Evolutionary conservation across 1,140 invertebrate species (phyloP).

Genomic region (Zaprionus ghesquierei): DNA sequence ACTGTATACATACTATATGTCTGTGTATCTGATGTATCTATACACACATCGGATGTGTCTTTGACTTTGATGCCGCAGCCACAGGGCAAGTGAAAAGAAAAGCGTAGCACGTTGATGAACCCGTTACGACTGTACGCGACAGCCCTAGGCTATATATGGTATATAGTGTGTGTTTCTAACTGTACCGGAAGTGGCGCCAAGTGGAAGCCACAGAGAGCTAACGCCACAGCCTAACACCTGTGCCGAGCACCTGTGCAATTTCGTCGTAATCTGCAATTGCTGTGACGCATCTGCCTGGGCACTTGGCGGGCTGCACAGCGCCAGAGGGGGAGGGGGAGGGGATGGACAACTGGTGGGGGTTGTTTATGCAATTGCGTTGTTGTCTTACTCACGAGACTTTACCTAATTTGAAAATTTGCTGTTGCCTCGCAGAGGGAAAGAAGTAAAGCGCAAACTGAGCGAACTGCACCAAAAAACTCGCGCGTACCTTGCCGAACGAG

Average conservation of each 20-base stretch:
- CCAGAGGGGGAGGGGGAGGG: background rate
- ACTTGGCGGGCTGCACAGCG: slow-evolving; percentile 5
- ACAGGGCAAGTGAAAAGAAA: slow-evolving; percentile 37
- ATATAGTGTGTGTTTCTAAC: slow-evolving; percentile 1
- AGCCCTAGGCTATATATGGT: background rate
- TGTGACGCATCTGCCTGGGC: background rate
- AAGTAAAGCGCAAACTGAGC: slow-evolving; percentile 10
- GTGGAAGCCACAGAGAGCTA: background rate
- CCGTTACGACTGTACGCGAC: background rate
- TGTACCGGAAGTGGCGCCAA: slow-evolving; percentile 32
- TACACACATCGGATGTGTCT: slow-evolving; percentile 53
- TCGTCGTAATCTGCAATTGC: background rate
- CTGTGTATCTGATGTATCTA: background rate
- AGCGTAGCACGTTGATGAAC: slow-evolving; percentile 23
- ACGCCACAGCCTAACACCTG: background rate
- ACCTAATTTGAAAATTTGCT: slow-evolving; percentile 26
- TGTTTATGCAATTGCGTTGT: slow-evolving; percentile 5
- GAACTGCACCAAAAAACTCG: slow-evolving; percentile 20
- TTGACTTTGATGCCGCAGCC: slow-evolving; percentile 70
- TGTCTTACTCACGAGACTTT: slow-evolving; percentile 16
- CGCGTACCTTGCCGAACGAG: slow-evolving; percentile 64
- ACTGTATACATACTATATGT: slow-evolving; percentile 11
- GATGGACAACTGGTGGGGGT: background rate
- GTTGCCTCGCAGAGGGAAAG: slow-evolving; percentile 12
- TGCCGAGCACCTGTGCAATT: background rate